Percentiles rank a stretch among this genome's conserved stretches.
These are phyloP conservation scores for Muricea muricata DNA, from an alignment of 92 coral and sea anemone genomes.

Conservation along the genomic window DNA sequence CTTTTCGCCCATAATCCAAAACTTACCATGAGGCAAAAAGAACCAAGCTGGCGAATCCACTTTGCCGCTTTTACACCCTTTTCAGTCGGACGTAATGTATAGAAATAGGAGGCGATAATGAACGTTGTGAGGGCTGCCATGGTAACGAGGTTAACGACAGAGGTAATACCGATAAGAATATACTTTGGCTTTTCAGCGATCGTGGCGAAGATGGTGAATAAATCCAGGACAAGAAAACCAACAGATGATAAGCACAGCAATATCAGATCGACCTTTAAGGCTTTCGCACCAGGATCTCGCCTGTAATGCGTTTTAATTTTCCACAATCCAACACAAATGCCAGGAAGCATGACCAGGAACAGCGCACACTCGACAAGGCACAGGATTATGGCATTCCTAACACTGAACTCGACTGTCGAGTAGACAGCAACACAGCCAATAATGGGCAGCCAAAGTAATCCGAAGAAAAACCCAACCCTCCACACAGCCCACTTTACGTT, in stretches of 20 bases:
- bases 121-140: not conserved
- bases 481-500: conserved; percentile 22
- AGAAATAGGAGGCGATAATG: not conserved
- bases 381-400: not conserved
- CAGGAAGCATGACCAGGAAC: not conserved
- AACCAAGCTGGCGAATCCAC: conserved; percentile 19
- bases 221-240: conserved; percentile 13
- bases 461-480: conserved; percentile 28
- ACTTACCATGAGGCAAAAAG: conserved; percentile 13
- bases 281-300: not conserved
- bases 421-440: not conserved
- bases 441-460: conserved; percentile 29
- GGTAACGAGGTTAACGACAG: not conserved
- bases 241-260: conserved; percentile 11
- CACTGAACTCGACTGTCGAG: not conserved
- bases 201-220: conserved; percentile 14
- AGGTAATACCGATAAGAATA: not conserved
- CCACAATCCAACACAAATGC: not conserved
- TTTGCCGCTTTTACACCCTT: not conserved
- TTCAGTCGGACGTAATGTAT: not conserved
- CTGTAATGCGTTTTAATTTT: not conserved
- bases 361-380: not conserved
- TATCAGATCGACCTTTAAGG: not conserved
- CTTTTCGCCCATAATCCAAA: conserved; percentile 38
- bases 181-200: not conserved